phyloP scores from a whole-genome alignment of 2,888 invertebrate species.

The Heteropelma amictum region DNA sequence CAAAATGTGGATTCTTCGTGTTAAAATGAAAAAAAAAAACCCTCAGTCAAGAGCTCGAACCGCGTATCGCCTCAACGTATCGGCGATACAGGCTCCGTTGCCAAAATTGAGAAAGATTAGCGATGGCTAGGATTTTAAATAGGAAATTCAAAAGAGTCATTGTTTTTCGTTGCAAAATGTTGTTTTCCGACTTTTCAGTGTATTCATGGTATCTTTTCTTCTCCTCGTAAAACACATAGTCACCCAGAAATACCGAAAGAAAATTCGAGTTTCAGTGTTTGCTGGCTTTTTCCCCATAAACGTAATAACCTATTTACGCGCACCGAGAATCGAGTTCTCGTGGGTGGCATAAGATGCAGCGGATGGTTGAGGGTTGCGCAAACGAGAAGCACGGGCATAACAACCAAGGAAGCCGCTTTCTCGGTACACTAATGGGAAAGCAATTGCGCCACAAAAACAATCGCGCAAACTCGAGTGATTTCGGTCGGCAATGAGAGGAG shows the following conservation, averaged over 20 bases:
- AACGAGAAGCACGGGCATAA: background rate
- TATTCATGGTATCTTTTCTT: no score
- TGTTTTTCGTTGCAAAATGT: no score
- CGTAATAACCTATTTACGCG: slow-evolving; percentile 17
- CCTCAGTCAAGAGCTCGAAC: no score
- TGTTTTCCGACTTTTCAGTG: no score
- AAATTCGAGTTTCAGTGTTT: background rate
- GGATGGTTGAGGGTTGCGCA: background rate
- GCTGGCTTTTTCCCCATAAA: background rate
- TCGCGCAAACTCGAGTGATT: slow-evolving; percentile 62
- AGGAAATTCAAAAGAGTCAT: no score
- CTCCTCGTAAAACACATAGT: no score
- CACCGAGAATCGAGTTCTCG: slow-evolving; percentile 6
- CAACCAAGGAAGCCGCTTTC: slow-evolving; percentile 25
- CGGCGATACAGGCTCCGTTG: no score
- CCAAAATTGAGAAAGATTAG: no score
- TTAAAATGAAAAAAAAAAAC: no score
- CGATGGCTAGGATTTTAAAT: no score
- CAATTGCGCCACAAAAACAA: slow-evolving; percentile 69
- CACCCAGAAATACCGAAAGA: background rate
- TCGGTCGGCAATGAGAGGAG: slow-evolving; percentile 40
- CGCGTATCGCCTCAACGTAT: no score
- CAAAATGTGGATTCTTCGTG: no score
- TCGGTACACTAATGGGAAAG: slow-evolving; percentile 67
- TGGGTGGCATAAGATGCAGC: slow-evolving; percentile 7